Evolutionary conservation across 1,140 invertebrate species (phyloP).

Genomic region (Elymnias hypermnestra): DNA sequence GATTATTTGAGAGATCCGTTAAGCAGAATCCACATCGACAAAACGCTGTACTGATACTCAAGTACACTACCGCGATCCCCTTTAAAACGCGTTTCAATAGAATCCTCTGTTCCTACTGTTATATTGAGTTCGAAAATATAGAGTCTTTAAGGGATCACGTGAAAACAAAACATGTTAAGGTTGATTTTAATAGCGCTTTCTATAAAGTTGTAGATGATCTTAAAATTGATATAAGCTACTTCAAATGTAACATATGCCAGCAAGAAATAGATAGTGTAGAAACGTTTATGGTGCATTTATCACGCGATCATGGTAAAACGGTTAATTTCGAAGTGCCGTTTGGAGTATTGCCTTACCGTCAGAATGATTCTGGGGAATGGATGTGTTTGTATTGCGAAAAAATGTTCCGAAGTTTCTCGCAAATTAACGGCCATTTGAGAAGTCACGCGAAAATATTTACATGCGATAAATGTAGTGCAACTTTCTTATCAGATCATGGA

Average conservation of each 20-base stretch:
- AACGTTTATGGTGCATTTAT: slow-evolving; percentile 53
- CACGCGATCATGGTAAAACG: slow-evolving; percentile 39
- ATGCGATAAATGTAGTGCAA: slow-evolving; percentile 60
- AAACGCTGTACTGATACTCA: slow-evolving; percentile 59
- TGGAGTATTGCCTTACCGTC: slow-evolving; percentile 55
- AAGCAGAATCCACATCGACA: slow-evolving; percentile 62
- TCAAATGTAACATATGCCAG: slow-evolving; percentile 54
- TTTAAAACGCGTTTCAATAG: slow-evolving; percentile 67
- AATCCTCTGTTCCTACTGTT: slow-evolving; percentile 62
- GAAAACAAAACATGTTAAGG: slow-evolving; percentile 43
- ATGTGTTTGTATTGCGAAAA: slow-evolving; percentile 62
- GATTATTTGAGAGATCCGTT: slow-evolving; percentile 63
- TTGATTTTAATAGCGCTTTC: slow-evolving; percentile 59
- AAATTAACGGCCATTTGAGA: slow-evolving; percentile 57
- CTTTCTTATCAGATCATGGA: slow-evolving; percentile 58
- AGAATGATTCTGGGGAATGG: slow-evolving; percentile 48
- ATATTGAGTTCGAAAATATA: slow-evolving; percentile 60
- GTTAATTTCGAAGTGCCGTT: slow-evolving; percentile 61
- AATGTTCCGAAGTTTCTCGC: slow-evolving; percentile 50
- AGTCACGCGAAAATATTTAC: slow-evolving; percentile 63
- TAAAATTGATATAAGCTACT: slow-evolving; percentile 58
- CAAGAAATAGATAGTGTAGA: slow-evolving; percentile 42
- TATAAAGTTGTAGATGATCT: slow-evolving; percentile 60
- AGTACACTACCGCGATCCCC: slow-evolving; percentile 57
- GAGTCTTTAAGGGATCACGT: slow-evolving; percentile 50